These are phyloP conservation scores for Heloderma charlesbogerti DNA, from an alignment of 2,113 vertebrate genomes.

Conservation along the genomic window DNA sequence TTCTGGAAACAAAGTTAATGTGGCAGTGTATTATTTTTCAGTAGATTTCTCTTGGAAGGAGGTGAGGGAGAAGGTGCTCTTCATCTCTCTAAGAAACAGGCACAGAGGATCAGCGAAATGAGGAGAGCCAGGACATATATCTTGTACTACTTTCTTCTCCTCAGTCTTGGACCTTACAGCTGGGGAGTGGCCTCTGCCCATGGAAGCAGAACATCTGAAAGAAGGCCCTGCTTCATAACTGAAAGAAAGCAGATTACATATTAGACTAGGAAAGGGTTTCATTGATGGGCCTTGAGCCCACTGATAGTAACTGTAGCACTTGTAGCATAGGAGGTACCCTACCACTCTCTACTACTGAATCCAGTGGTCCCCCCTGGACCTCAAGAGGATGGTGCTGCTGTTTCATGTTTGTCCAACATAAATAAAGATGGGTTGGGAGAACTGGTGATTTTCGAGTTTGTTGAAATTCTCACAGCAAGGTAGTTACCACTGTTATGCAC, in stretches of 20 bases:
- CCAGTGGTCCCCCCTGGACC: background rate
- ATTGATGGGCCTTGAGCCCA: background rate
- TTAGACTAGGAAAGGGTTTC: background rate
- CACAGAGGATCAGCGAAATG: rapidly evolving
- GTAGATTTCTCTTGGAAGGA: background rate
- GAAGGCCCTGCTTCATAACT: background rate
- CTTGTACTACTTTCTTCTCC: background rate
- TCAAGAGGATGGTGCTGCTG: background rate
- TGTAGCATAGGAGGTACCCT: background rate
- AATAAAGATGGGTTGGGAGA: background rate
- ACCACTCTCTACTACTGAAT: background rate
- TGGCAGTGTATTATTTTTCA: rapidly evolving
- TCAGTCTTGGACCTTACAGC: constrained; percentile 24
- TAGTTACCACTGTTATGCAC: background rate
- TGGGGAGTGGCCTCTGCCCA: constrained; percentile 58
- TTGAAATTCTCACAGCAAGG: background rate
- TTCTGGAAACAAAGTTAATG: background rate
- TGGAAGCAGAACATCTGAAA: constrained; percentile 45
- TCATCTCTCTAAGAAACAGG: rapidly evolving
- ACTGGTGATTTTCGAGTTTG: too few relatives aligned
- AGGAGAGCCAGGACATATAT: rapidly evolving
- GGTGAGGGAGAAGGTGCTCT: background rate
- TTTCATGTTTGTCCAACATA: background rate
- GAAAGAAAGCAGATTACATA: background rate
- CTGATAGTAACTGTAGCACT: too few relatives aligned